These are phyloP conservation scores for Quadriops clusia DNA, from an alignment of 2,888 invertebrate species.

Conservation along the genomic window DNA sequence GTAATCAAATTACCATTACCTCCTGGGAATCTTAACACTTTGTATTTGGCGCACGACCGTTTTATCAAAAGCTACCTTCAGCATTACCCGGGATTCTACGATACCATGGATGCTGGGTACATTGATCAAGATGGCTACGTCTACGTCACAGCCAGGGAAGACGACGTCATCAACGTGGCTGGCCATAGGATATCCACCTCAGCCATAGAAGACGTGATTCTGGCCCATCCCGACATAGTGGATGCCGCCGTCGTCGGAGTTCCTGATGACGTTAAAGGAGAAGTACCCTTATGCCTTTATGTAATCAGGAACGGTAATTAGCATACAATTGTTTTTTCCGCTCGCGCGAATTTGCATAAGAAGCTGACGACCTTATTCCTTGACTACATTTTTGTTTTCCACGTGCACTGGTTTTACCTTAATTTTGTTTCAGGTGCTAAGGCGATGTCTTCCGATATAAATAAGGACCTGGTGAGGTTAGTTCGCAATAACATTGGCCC, in stretches of 20 bases:
- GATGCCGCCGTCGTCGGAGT: constrained; percentile 87
- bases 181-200: constrained; percentile 85
- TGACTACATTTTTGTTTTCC: background rate
- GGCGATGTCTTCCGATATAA: constrained; percentile 41
- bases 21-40: constrained; percentile 74
- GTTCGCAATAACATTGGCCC: constrained; percentile 66
- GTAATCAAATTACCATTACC: constrained; percentile 77
- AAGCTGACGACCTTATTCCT: background rate
- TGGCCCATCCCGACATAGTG: constrained; percentile 73
- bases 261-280: constrained; percentile 80
- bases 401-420: background rate
- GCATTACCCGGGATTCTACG: constrained; percentile 78
- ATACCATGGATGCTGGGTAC: constrained; percentile 92
- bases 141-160: constrained; percentile 81
- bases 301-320: constrained; percentile 53
- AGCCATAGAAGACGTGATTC: constrained; percentile 79
- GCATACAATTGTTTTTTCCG: constrained; percentile 2
- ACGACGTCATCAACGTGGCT: constrained; percentile 92
- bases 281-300: constrained; percentile 79
- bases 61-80: constrained; percentile 75
- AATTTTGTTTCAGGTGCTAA: constrained; percentile 33
- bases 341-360: background rate
- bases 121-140: constrained; percentile 72
- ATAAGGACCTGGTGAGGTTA: constrained; percentile 43
- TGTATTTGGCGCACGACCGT: constrained; percentile 69